These are phyloP conservation scores for Halocynthia aurantium DNA, from an alignment of 23 tunicate genomes.

Conservation along the genomic window DNA sequence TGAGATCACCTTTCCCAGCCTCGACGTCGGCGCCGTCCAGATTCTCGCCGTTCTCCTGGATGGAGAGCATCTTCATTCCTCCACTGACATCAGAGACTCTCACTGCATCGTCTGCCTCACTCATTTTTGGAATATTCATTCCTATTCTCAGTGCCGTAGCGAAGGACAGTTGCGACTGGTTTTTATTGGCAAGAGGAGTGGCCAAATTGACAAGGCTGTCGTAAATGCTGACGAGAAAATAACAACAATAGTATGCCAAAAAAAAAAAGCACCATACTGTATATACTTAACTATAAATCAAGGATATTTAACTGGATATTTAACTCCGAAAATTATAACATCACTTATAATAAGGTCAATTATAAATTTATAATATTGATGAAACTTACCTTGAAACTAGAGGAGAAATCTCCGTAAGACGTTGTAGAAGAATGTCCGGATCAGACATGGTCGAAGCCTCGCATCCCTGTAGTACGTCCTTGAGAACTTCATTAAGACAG, in stretches of 20 bases:
- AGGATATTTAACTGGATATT: too few relatives aligned
- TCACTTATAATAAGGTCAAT: background rate
- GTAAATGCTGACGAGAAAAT: slow-evolving; percentile 35
- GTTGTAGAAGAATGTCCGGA: slow-evolving; percentile 74
- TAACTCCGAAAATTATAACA: too few relatives aligned
- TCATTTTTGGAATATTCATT: too few relatives aligned
- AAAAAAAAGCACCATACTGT: too few relatives aligned
- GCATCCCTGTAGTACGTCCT: slow-evolving; percentile 72
- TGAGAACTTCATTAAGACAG: slow-evolving; percentile 51
- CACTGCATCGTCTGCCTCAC: too few relatives aligned
- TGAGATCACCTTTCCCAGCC: slow-evolving; percentile 16
- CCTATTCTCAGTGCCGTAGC: slow-evolving; percentile 54
- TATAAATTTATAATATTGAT: background rate
- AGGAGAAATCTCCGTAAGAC: slow-evolving; percentile 44
- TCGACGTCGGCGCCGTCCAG: too few relatives aligned
- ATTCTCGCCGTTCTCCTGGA: too few relatives aligned
- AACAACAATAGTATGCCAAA: too few relatives aligned
- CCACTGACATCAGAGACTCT: too few relatives aligned
- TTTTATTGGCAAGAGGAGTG: slow-evolving; percentile 35
- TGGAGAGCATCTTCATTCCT: too few relatives aligned
- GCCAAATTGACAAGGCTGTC: slow-evolving; percentile 71
- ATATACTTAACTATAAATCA: too few relatives aligned
- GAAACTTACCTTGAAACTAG: slow-evolving; percentile 52
- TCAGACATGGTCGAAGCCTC: slow-evolving; percentile 69
- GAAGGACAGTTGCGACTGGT: slow-evolving; percentile 26